Evolutionary conservation across 1,140 invertebrate genomes (phyloP).

Genomic region (Piezodorus guildinii): DNA sequence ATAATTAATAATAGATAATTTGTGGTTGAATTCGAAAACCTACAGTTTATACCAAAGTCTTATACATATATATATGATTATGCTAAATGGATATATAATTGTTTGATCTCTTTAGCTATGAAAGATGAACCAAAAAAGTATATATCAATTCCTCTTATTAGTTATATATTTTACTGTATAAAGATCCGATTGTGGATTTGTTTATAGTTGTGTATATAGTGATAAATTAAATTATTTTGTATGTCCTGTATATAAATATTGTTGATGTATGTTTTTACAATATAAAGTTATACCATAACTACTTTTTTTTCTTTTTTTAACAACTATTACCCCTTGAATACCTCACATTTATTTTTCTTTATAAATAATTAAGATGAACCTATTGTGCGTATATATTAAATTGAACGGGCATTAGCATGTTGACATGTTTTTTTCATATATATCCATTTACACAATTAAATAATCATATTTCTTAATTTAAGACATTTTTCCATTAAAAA

Average conservation of each 20-base stretch:
- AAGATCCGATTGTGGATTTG: constrained; percentile 15
- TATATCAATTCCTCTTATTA: constrained; percentile 24
- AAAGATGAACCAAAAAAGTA: constrained; percentile 3
- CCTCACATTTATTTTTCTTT: too few relatives aligned
- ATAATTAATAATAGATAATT: constrained; percentile 5
- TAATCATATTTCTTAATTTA: too few relatives aligned
- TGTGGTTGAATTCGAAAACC: constrained; percentile 3
- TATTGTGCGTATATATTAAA: too few relatives aligned
- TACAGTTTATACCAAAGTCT: constrained; percentile 15
- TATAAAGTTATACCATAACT: constrained; percentile 16
- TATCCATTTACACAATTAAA: too few relatives aligned
- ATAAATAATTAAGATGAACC: too few relatives aligned
- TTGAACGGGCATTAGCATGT: too few relatives aligned
- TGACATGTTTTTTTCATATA: too few relatives aligned
- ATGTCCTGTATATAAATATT: constrained; percentile 21
- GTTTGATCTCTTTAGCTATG: constrained; percentile 9
- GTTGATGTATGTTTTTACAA: constrained; percentile 22
- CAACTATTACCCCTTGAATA: neutral
- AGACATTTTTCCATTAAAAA: too few relatives aligned
- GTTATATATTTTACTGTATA: constrained; percentile 17
- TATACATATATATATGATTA: neutral
- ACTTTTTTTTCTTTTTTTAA: neutral
- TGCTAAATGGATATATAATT: constrained; percentile 9
- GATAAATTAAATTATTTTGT: constrained; percentile 20
- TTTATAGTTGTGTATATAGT: constrained; percentile 18